Percentiles rank a stretch among this genome's conserved stretches.
phyloP scores from a whole-genome alignment of 2,113 vertebrate species.

The Petrocephalus zakoni region DNA sequence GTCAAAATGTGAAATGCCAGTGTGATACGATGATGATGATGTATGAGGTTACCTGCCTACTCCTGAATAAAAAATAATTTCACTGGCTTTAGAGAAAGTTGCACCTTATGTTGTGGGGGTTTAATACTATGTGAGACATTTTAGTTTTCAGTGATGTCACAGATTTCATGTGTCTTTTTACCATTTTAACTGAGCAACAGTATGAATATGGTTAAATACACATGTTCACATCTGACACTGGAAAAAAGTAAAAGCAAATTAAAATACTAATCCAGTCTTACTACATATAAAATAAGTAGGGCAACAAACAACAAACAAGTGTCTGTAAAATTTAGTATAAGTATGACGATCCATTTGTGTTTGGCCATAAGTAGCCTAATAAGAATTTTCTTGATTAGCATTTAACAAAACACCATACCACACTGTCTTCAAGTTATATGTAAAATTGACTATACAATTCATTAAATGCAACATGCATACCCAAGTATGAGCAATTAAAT shows the following conservation, averaged over 20 bases:
- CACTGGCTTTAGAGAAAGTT: neutral
- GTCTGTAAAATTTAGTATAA: neutral
- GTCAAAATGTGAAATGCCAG: neutral
- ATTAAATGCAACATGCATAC: neutral
- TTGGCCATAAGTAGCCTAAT: neutral
- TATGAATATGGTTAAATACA: neutral
- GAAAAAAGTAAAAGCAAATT: neutral
- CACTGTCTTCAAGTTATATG: neutral
- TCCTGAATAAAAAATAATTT: neutral
- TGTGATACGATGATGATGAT: neutral
- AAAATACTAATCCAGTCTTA: neutral
- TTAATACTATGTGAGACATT: neutral
- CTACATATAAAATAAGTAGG: neutral
- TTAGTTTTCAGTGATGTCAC: neutral
- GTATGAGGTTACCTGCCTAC: neutral
- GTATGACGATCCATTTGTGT: neutral
- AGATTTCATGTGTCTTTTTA: neutral
- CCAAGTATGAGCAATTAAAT: neutral
- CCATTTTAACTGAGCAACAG: neutral
- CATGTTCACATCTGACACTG: neutral
- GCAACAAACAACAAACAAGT: neutral
- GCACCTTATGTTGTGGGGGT: neutral
- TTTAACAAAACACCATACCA: neutral
- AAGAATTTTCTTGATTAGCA: neutral
- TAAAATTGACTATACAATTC: neutral